A percentile compares a stretch with the other conserved stretches of the same genome.
Conservation (phyloP, 2,113 vertebrate genomes). For the human (Homo sapiens) region GRCh38 chr15:39245001-39245500, state of each 20-base stretch:
- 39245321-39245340: not conserved
- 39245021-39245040: not conserved
- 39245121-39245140: not conserved
- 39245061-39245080: not conserved
- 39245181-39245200: not conserved
- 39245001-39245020: not conserved
- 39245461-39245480: not conserved
- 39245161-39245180: conserved; percentile 21
- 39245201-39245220: not conserved
- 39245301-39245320: not conserved
- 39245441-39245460: not conserved
- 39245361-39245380: not conserved
- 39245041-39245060: not conserved
- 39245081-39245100: not conserved
- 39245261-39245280: not conserved
- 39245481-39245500: not conserved
- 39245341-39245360: not conserved
- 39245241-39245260: not conserved
- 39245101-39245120: not conserved
- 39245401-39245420: not conserved
- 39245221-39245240: not conserved
- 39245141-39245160: not conserved
- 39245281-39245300: not conserved
- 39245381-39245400: not conserved
- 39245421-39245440: not conserved